These are phyloP conservation scores for Sphaerophoria rueppellii DNA, from an alignment of 2,888 invertebrate species.

Conservation along the genomic window DNA sequence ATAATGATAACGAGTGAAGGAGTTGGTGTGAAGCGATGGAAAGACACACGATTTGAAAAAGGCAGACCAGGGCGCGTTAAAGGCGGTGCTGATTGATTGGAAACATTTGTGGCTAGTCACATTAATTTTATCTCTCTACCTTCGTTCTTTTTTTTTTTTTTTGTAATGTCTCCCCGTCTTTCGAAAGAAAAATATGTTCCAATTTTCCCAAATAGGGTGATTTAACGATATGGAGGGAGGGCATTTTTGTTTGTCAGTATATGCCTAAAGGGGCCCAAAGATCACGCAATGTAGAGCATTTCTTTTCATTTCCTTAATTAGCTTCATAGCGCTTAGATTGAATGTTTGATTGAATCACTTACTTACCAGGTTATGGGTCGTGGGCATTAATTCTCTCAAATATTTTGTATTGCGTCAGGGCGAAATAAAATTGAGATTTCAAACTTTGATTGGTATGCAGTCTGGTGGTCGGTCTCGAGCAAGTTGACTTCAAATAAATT, in stretches of 20 bases:
- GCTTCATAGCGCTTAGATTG: slow-evolving; percentile 16
- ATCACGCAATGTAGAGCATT: background rate
- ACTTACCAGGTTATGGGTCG: background rate
- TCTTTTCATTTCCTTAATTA: background rate
- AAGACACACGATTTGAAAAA: background rate
- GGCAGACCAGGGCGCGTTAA: slow-evolving; percentile 4
- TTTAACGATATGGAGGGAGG: background rate
- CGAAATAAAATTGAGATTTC: no score
- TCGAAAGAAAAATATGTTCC: no score
- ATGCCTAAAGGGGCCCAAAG: background rate
- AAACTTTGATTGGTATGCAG: no score
- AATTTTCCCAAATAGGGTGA: slow-evolving; percentile 15
- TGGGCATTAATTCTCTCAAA: background rate
- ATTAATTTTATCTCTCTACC: background rate
- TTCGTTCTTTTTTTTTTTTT: no score
- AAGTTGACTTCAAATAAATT: no score
- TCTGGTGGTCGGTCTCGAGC: no score
- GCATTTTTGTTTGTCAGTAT: background rate
- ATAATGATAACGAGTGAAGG: slow-evolving; percentile 38
- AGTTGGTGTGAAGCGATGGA: no score
- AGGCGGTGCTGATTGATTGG: slow-evolving; percentile 31
- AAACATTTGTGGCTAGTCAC: slow-evolving; percentile 19
- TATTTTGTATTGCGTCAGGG: background rate
- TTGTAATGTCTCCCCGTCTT: background rate
- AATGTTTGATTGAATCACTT: slow-evolving; percentile 13